Conservation (phyloP, 1,140 invertebrate species). For the Ruditapes philippinarum region DNA sequence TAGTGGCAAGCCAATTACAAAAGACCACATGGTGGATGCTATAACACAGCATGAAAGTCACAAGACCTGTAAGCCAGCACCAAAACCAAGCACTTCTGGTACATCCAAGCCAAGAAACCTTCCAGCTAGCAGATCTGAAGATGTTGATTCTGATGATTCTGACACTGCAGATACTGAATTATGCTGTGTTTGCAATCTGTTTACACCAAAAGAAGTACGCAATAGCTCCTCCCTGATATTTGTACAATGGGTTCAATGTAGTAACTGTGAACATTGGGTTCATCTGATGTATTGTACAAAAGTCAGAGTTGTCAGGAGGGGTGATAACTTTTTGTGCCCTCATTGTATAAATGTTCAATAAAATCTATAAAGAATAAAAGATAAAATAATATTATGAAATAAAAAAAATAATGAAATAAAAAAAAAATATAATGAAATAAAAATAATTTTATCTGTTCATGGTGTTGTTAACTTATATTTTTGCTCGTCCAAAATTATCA, state of each 20-base stretch:
- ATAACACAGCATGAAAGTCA: too few species aligned
- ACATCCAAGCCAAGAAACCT: background rate
- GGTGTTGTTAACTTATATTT: too few species aligned
- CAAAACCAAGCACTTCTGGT: slow-evolving; percentile 20
- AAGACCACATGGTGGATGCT: too few species aligned
- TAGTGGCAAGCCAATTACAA: too few species aligned
- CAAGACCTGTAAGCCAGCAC: slow-evolving; percentile 21
- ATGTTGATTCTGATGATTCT: too few species aligned
- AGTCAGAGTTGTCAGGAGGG: background rate
- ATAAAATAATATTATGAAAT: too few species aligned
- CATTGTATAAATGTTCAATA: background rate
- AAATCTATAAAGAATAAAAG: too few species aligned
- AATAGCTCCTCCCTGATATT: background rate
- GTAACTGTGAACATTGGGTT: background rate
- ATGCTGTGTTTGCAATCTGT: background rate
- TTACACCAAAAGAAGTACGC: background rate
- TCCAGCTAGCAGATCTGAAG: too few species aligned
- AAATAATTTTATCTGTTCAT: too few species aligned
- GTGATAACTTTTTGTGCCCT: background rate
- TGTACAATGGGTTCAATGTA: background rate
- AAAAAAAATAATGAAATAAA: too few species aligned
- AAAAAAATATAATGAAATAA: too few species aligned
- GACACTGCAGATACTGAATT: background rate
- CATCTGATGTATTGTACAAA: background rate
- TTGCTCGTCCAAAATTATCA: too few species aligned